Evolutionary conservation across 2,888 invertebrate species (phyloP).

Genomic region (Atrina japonica): DNA sequence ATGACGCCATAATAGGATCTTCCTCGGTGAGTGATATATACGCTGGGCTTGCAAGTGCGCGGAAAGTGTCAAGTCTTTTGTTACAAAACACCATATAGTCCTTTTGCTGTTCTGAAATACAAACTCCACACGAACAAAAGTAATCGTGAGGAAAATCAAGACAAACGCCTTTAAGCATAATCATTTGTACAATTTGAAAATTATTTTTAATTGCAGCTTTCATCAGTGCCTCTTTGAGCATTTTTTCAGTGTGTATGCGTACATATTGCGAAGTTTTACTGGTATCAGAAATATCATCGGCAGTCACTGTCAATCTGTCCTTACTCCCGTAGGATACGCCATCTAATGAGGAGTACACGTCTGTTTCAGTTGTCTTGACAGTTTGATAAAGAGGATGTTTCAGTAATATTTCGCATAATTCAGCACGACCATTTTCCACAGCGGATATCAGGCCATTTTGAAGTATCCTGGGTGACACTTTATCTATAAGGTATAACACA

Average conservation of each 20-base stretch:
- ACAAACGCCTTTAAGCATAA: constrained; percentile 64
- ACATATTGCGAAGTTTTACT: neutral
- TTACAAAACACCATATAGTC: constrained; percentile 70
- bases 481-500: constrained; percentile 63
- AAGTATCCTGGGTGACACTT: constrained; percentile 57
- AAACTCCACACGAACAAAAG: constrained; percentile 70
- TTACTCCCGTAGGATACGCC: neutral
- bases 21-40: constrained; percentile 70
- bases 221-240: constrained; percentile 58
- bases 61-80: constrained; percentile 66
- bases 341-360: constrained; percentile 13
- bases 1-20: constrained; percentile 72
- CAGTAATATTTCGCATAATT: constrained; percentile 62
- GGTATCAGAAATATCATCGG: constrained; percentile 8
- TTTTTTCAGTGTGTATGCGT: neutral
- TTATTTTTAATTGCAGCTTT: constrained; percentile 72
- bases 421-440: constrained; percentile 66
- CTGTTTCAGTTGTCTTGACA: neutral
- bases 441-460: constrained; percentile 69
- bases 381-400: too few species aligned
- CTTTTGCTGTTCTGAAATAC: constrained; percentile 58
- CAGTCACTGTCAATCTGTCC: neutral
- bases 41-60: constrained; percentile 72
- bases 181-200: constrained; percentile 70
- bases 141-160: constrained; percentile 72